Base-by-base conservation (phyloP, 1,140 invertebrate genomes). In the Leptestheria dahalacensis region DNA sequence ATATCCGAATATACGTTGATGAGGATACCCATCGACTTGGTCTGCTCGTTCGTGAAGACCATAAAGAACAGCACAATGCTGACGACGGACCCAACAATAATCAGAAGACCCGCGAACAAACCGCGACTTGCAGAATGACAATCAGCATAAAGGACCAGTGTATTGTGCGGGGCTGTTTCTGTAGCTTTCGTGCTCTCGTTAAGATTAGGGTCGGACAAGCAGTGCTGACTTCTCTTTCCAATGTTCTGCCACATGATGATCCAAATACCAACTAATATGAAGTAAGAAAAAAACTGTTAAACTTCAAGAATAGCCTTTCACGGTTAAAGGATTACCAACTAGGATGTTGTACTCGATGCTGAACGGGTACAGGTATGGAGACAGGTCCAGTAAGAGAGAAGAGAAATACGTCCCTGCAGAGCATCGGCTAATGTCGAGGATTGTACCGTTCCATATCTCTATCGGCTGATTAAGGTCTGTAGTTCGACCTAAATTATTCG, bases 211-310 rank as follows among this genome's bases (percentile, higher is more conserved):
- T 51, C 41, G 58, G 52, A 60, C 65, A 58, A 48, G 54, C 46
- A 62, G 61, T 64, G 53, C 15, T 61, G 48, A 79, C 79, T 53
- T n/a, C n/a, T n/a, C n/a, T 75, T 70, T 26, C 82, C 82, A 62
- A 86, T 82, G 66, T 84, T 82, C 61, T 77, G 74, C 82, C 82
- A 85, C 41, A 85, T 78, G 25, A 85, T 80, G 67, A 79, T 84
- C 67, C 83, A 78, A 29, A 85, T 75, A 2, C 82, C 83, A 62
- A 83, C 82, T 82, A 68, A 67, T 29, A 41, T 41, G 33, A 41
- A 9, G 6, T 15, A 41, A 41, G 18, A 15, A 28, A 24, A 51
- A 51, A 18, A 55, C 48, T 3, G 28, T 23, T 23, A 15, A 47
- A 47, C 24, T 52, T 52, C 12, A 25, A 11, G n/a, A n/a, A n/a